Evolutionary conservation across 64 coral and sea anemone genomes (phyloP).

Genomic region (Actinia tenebrosa): DNA sequence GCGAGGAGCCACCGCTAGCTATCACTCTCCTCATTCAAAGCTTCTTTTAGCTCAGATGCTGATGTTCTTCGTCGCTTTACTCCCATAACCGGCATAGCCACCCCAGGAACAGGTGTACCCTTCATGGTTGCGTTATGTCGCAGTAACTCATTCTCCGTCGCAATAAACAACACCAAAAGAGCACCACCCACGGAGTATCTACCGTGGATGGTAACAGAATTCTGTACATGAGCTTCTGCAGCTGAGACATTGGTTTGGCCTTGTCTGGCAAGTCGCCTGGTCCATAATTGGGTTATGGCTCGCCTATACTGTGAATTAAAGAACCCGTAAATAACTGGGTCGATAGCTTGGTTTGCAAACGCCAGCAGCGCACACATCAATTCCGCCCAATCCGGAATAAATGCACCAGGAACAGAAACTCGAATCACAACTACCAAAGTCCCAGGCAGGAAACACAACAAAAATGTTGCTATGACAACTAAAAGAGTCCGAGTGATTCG

Average conservation of each 20-base stretch:
- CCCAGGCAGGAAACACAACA: constrained; percentile 27
- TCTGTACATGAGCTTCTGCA: neutral
- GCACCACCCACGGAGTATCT: constrained; percentile 28
- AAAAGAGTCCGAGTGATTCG: constrained; percentile 20
- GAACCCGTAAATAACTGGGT: constrained; percentile 39
- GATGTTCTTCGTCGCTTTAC: neutral
- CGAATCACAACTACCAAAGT: neutral
- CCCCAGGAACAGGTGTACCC: neutral
- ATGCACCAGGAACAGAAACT: neutral
- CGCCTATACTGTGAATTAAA: constrained; percentile 35
- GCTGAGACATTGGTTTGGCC: too few species aligned
- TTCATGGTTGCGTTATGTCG: neutral
- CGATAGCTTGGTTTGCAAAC: constrained; percentile 30
- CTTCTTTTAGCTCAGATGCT: neutral
- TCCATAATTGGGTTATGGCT: constrained; percentile 1
- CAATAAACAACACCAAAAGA: constrained; percentile 17
- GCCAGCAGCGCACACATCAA: neutral
- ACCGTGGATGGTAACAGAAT: neutral
- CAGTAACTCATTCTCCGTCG: constrained; percentile 16
- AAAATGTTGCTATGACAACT: constrained; percentile 24
- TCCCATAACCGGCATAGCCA: neutral
- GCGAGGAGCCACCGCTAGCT: neutral
- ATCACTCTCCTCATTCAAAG: neutral
- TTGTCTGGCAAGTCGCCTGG: neutral
- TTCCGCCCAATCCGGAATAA: constrained; percentile 16